Evolutionary conservation across 1,140 invertebrate species (phyloP).

Genomic region (Berghia stephanieae): DNA sequence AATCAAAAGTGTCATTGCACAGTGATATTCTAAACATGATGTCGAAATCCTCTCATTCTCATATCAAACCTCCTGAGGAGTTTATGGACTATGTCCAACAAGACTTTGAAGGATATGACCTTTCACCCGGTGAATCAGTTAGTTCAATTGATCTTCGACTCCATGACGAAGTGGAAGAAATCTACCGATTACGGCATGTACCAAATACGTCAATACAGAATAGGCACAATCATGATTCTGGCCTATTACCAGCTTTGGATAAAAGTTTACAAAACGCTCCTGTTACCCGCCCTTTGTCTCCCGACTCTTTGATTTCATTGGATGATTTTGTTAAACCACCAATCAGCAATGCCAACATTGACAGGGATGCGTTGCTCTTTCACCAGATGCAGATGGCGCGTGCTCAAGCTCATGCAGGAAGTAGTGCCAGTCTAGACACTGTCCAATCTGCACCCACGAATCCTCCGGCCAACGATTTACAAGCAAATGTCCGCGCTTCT

Average conservation of each 20-base stretch:
- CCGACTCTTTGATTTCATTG: constrained; percentile 47
- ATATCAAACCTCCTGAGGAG: neutral
- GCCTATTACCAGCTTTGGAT: too few species aligned
- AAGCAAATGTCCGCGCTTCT: constrained; percentile 39
- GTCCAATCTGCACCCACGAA: constrained; percentile 56
- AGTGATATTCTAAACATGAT: neutral
- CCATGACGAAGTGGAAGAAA: constrained; percentile 10
- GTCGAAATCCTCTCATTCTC: constrained; percentile 8
- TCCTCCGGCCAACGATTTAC: constrained; percentile 38
- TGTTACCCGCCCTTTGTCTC: constrained; percentile 35
- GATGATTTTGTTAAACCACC: constrained; percentile 51
- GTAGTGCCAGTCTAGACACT: constrained; percentile 54
- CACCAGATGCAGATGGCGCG: constrained; percentile 60
- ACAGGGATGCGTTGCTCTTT: constrained; percentile 60
- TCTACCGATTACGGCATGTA: neutral
- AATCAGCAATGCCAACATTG: constrained; percentile 44
- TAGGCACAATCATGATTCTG: too few species aligned
- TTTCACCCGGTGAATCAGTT: constrained; percentile 25
- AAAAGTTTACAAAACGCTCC: too few species aligned
- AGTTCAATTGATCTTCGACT: constrained; percentile 28
- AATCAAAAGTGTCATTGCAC: too few species aligned
- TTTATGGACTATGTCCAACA: neutral
- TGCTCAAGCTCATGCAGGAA: constrained; percentile 44
- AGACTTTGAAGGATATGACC: neutral
- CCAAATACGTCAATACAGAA: neutral